Evolutionary conservation across 2,888 invertebrate genomes (phyloP).

Genomic region (Sesia bembeciformis): DNA sequence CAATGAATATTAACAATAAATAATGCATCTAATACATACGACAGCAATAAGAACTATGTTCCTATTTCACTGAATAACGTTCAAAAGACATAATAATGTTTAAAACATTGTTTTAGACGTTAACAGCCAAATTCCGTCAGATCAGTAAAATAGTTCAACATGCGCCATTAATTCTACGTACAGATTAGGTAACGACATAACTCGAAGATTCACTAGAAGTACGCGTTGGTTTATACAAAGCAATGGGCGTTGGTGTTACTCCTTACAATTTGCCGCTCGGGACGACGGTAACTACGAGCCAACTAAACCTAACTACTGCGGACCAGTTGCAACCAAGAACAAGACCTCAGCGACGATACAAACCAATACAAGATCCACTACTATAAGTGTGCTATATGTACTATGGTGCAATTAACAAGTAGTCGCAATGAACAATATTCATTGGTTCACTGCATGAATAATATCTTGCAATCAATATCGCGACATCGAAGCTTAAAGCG

Average conservation of each 20-base stretch:
- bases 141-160: conserved; percentile 7
- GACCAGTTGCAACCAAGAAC: conserved; percentile 34
- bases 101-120: conserved; percentile 24
- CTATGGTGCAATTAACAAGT: conserved; percentile 41
- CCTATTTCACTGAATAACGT: conserved; percentile 4
- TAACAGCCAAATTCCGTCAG: conserved; percentile 11
- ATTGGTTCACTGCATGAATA: conserved; percentile 35
- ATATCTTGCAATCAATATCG: conserved; percentile 58
- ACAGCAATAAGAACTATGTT: background rate
- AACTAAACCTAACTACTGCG: conserved; percentile 17
- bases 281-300: conserved; percentile 49
- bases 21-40: conserved; percentile 43
- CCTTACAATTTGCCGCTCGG: conserved; percentile 53
- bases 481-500: conserved; percentile 2
- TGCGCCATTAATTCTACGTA: conserved; percentile 27
- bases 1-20: conserved; percentile 49
- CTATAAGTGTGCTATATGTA: conserved; percentile 15
- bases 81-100: conserved; percentile 6
- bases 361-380: conserved; percentile 18
- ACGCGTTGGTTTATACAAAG: conserved; percentile 31
- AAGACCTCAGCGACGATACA: conserved; percentile 22
- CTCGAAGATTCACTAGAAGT: conserved; percentile 11
- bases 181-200: conserved; percentile 29
- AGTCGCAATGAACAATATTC: conserved; percentile 19
- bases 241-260: conserved; percentile 55